Evolutionary conservation across 2,888 invertebrate species (phyloP).

Genomic region (Lithophane semibrunnea): DNA sequence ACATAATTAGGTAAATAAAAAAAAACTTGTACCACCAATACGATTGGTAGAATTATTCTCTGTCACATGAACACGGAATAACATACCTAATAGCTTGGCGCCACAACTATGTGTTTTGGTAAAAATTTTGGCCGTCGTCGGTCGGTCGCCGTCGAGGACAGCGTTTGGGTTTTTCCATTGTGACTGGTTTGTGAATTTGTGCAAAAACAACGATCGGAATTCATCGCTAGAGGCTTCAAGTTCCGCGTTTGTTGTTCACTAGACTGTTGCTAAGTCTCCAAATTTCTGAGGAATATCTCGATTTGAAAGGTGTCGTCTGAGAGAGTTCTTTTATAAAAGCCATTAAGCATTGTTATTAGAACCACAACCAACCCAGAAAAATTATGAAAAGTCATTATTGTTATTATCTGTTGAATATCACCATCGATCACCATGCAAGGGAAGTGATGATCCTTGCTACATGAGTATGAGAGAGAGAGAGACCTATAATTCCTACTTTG

Average conservation of each 20-base stretch:
- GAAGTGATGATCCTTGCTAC: not conserved
- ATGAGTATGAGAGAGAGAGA: not conserved
- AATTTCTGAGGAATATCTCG: constrained; percentile 31
- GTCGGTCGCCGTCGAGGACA: constrained; percentile 24
- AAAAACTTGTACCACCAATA: constrained; percentile 4
- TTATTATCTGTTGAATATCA: not conserved
- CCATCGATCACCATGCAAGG: not conserved
- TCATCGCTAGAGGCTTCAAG: constrained; percentile 69
- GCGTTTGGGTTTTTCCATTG: constrained; percentile 75
- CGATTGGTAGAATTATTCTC: constrained; percentile 2
- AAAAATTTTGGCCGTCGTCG: constrained; percentile 18
- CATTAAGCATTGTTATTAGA: not conserved
- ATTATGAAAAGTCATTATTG: not conserved
- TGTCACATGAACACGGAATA: not conserved
- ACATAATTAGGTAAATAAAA: not conserved
- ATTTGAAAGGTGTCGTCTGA: not conserved
- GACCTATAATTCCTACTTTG: not conserved
- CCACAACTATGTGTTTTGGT: constrained; percentile 35
- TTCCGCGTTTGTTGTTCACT: constrained; percentile 70
- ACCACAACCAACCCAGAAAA: not conserved
- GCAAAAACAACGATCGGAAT: constrained; percentile 77
- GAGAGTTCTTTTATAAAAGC: not conserved
- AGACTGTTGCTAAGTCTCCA: constrained; percentile 24
- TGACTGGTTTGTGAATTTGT: constrained; percentile 77
- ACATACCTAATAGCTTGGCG: constrained; percentile 40